Evolutionary conservation across 2,888 invertebrate species (phyloP), one percentile per base, ranked within the genome.

Genomic region (Drosophila incognita): DNA sequence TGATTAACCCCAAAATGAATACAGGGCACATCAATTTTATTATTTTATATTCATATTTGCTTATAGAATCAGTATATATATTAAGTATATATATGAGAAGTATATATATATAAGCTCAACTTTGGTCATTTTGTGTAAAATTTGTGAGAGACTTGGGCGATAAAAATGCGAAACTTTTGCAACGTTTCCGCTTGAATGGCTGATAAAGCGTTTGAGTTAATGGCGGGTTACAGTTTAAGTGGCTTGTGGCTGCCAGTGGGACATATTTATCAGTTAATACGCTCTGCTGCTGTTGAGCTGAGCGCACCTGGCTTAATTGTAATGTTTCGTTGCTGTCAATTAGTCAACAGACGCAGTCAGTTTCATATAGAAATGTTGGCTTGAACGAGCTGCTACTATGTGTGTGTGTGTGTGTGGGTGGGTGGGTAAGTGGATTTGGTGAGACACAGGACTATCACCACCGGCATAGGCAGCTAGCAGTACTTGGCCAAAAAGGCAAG

Each of bases 271-370:
- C 76, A 69, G 75, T 65, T 76, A 53, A 33, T 18, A 33, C 21
- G 13, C n/a, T 15, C 2, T 21, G 15, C 52, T 24, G 46, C 49
- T 36, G 49, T 29, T 40, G 52, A 48, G 40, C 54, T 31, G 53
- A 57, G 66, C 63, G 66, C 77, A 71, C 53, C 64, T 67, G 72
- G 59, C 81, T 76, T 78, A 76, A 81, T 81, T 78, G 81, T 76
- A 64, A 49, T 59, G 54, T 76, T 71, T 64, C 76, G 66, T 64
- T 76, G 67, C 33, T 67, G 81, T 78, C 81, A 78, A 78, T 78
- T 78, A 78, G 77, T 54, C 52, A 57, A 46, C 29, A 67, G 66
- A 64, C 51, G 57, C 60, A 63, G 61, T 52, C 53, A 76, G 56
- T 79, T 67, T 74, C 63, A 29, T 27, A n/a, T n/a, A 24, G n/a